These are phyloP conservation scores for Sepiola atlantica DNA, from an alignment of 2,888 invertebrate genomes.

Conservation along the genomic window DNA sequence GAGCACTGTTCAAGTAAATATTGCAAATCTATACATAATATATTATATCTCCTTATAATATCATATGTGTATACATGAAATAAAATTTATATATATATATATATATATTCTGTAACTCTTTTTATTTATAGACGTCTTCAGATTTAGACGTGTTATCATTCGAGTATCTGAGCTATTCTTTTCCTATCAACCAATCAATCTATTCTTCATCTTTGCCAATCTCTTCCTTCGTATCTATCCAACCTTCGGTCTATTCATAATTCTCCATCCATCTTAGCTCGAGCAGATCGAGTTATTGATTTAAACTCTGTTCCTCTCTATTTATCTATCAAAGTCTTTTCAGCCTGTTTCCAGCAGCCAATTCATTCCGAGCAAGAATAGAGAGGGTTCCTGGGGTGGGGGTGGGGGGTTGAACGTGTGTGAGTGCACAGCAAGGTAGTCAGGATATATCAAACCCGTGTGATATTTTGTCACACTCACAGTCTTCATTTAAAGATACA, in stretches of 20 bases:
- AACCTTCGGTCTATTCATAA: not conserved
- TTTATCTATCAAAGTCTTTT: not conserved
- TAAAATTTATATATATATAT: too few relatives aligned
- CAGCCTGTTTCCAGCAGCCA: not conserved
- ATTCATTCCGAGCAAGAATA: not conserved
- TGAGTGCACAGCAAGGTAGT: too few relatives aligned
- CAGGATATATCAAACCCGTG: too few relatives aligned
- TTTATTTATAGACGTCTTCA: not conserved
- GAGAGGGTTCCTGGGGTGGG: too few relatives aligned
- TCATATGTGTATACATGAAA: too few relatives aligned
- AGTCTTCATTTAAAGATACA: too few relatives aligned
- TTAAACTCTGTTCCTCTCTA: not conserved
- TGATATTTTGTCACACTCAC: too few relatives aligned
- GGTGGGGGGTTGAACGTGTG: too few relatives aligned
- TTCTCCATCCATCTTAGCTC: not conserved
- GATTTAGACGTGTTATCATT: not conserved
- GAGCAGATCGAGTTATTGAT: not conserved
- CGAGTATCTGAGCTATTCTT: not conserved
- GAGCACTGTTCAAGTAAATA: too few relatives aligned
- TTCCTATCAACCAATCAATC: not conserved
- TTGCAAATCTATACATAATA: too few relatives aligned
- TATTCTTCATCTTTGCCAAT: not conserved
- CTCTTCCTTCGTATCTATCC: not conserved
- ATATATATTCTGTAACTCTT: not conserved
- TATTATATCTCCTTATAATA: too few relatives aligned